Evolutionary conservation across 2,888 invertebrate genomes (phyloP), one percentile per base, ranked within the genome.

Genomic region (Sylvicola cinctus): DNA sequence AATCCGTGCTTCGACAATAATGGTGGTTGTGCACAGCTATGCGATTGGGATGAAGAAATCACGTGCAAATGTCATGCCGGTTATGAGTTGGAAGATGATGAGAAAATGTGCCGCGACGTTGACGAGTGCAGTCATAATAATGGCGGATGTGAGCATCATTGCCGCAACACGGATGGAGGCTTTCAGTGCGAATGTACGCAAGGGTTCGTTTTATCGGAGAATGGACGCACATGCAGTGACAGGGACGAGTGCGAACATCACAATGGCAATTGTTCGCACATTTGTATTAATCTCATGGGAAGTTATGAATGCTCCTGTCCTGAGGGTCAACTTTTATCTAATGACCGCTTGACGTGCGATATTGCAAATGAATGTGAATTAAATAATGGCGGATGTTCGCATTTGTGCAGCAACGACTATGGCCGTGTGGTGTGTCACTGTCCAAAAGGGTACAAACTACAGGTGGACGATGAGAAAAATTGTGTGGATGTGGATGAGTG

Each of bases 21-120:
- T 39, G 70, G 68, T 2, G 67, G 65, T 11, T 77, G 76, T 47
- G 64, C 66, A 4, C 73, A 74, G 37, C 58, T 61, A 14, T 77
- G 77, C 36, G 46, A 51, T 14, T 42, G 47, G 2, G 43, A 47
- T 4, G 43, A 47, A 0, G 42, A 38, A 41, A 62, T 62, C 46
- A 49, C 52, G 40, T 70, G 70, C 44, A 51, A 53, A 5, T 70
- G 70, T 42, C 53, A 54, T 2, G 43, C 49, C 12, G 68, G 68
- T 11, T 61, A 46, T 37, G 46, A 51, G 41, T 43, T 50, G 29
- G 43, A 46, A 27, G 43, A 47, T 10, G 49, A 47, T 29, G 34
- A 40, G 3, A 37, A 36, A 28, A 38, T 39, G 12, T 59, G 60
- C 45, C 45, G 50, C 34, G 56, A 57, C 38, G 45, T 55, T 15